Conservation (phyloP, 2,113 vertebrate species). For the Xenotilapia caudafasciata region DNA sequence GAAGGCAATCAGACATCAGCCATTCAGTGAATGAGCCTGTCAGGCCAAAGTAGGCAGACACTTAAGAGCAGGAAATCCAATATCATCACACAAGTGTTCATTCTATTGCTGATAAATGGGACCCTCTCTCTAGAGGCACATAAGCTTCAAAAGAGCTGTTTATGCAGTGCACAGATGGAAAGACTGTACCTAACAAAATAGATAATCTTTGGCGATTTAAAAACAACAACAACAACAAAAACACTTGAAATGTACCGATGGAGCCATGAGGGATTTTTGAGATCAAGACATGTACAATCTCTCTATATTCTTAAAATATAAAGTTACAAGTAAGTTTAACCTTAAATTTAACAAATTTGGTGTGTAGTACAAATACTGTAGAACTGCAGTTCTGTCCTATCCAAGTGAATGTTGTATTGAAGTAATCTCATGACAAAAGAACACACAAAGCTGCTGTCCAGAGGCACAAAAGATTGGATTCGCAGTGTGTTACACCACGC, state of each 20-base stretch:
- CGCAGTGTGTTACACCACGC: neutral
- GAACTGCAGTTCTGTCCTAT: neutral
- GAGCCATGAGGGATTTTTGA: neutral
- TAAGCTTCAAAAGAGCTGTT: slow-evolving; percentile 4
- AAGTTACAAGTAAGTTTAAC: neutral
- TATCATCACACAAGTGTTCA: slow-evolving; percentile 5
- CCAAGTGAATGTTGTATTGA: neutral
- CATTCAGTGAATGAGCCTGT: slow-evolving; percentile 11
- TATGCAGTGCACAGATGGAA: neutral
- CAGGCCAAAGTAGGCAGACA: neutral
- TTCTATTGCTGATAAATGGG: slow-evolving; percentile 32
- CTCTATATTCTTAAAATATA: neutral
- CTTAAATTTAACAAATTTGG: neutral
- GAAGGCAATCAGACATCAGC: slow-evolving; percentile 29
- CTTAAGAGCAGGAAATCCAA: slow-evolving; percentile 36
- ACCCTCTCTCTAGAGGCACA: slow-evolving; percentile 3
- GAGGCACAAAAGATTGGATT: neutral
- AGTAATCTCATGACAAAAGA: neutral
- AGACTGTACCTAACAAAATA: neutral
- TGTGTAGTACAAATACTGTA: neutral
- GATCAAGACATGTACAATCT: neutral
- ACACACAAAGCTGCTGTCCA: neutral
- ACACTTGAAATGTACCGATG: neutral
- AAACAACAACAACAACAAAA: neutral
- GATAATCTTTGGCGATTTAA: neutral